Base-by-base conservation (phyloP, 2,113 vertebrate genomes). In the Perca fluviatilis region DNA sequence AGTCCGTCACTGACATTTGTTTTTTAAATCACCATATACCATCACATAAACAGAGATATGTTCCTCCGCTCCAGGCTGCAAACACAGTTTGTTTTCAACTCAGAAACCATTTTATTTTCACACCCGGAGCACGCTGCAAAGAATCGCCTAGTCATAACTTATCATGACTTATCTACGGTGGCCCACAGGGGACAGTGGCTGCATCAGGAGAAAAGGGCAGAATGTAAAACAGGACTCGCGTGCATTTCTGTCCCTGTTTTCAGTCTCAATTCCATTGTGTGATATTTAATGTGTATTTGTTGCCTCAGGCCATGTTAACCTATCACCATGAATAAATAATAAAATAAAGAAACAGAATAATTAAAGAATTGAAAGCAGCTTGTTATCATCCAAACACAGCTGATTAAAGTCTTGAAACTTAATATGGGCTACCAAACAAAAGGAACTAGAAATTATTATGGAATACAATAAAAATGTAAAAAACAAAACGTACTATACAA, bases 171-270 rank as follows among this genome's bases (percentile, higher is more conserved):
- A 80, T 77, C 77, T 66, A 71, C 19, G 25, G 79, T 46, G 82
- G 70, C 80, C 84, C 79, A 53, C 63, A 23, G 80, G 86, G 85
- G 66, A 83, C 79, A 68, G 73, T n/a, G 60, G 69, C 68, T 72
- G 68, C 14, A 23, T 68, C 80, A 46, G 27, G 72, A 86, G 86
- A 33, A 83, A 83, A 85, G 85, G 82, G 46, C 82, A 86, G 64
- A 68, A 80, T 68, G 47, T n/a, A 21, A 58, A 84, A 68, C 58
- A 18, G 19, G 64, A 53, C 46, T 56, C 1, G 12, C n/a, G 54
- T 65, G 9, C 18, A 3, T 66, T 63, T 57, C 70, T 62, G 25
- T 25, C 16, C 13, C 19, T 1, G 6, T 5, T 74, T 58, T 49
- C 0, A 53, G 2, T 33, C 58, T 68, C 18, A 12, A 46, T 76